These are phyloP conservation scores for Chloroceryle aenea DNA, from an alignment of 2,113 vertebrate genomes.

Conservation along the genomic window DNA sequence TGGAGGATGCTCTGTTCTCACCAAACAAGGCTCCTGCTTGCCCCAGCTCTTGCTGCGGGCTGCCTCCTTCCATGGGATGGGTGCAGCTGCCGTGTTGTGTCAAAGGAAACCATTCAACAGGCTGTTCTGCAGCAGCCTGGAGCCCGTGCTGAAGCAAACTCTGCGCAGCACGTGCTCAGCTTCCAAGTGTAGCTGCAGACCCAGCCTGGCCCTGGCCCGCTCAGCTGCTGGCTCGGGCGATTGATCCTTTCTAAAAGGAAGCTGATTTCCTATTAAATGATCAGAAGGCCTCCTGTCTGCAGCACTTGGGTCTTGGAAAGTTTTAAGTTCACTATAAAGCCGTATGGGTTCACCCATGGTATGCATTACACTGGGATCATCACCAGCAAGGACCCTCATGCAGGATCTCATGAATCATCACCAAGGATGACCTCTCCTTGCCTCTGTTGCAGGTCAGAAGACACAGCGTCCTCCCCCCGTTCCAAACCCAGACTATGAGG, in stretches of 20 bases:
- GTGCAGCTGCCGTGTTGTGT: background rate
- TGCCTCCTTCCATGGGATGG: background rate
- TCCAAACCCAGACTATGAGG: slow-evolving; percentile 84
- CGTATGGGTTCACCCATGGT: rapidly evolving
- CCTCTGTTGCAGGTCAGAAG: slow-evolving; percentile 65
- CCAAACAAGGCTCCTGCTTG: background rate
- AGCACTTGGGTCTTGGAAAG: background rate
- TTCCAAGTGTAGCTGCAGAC: background rate
- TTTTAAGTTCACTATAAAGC: background rate
- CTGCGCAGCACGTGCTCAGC: rapidly evolving
- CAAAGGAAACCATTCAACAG: background rate
- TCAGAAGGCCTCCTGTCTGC: background rate
- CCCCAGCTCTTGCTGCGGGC: background rate
- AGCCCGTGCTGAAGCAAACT: background rate
- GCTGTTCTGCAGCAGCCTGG: background rate
- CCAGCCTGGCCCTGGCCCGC: background rate
- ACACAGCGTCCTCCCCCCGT: slow-evolving; percentile 79
- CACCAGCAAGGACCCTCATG: rapidly evolving
- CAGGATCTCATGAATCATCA: background rate
- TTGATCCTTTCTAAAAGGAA: background rate
- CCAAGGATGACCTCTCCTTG: background rate
- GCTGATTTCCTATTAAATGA: background rate
- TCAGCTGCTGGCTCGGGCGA: background rate
- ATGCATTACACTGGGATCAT: no score
- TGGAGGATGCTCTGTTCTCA: rapidly evolving